A percentile compares a stretch with the other conserved stretches of the same genome.
phyloP scores from a whole-genome alignment of 2,113 vertebrate species.

The Chlorocebus sabaeus region DNA sequence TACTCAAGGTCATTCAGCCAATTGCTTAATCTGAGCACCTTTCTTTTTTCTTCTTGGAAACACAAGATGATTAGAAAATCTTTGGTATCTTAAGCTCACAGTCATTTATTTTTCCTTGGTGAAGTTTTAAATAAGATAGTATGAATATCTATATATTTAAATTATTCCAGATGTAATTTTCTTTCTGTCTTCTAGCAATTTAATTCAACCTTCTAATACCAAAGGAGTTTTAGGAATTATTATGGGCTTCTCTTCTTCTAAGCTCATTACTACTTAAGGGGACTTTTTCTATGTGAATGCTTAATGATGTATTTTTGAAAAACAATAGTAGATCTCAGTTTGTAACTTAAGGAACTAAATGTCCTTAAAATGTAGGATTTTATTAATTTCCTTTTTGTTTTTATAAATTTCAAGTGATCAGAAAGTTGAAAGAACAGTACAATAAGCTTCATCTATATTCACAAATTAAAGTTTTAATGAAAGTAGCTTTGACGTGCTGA shows the following conservation, averaged over 20 bases:
- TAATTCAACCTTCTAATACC: background rate
- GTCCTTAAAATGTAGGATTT: background rate
- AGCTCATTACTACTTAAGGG: background rate
- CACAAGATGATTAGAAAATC: background rate
- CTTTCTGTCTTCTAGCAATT: background rate
- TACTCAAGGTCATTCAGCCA: background rate
- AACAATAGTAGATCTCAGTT: background rate
- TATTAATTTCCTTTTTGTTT: background rate
- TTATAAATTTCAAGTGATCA: conserved; percentile 23
- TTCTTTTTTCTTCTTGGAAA: background rate
- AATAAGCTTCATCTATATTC: background rate
- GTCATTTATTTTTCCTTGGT: background rate
- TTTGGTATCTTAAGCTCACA: background rate
- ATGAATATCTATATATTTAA: background rate
- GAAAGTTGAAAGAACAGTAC: background rate
- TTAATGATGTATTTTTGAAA: background rate
- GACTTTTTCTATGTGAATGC: background rate
- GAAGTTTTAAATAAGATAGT: background rate
- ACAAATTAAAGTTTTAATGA: background rate
- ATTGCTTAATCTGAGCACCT: background rate
- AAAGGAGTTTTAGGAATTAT: background rate
- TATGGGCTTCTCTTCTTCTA: background rate
- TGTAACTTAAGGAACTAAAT: background rate
- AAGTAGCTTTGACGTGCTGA: background rate
- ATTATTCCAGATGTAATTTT: background rate